These are phyloP conservation scores for Magallana nippona DNA, from an alignment of 2,888 invertebrate species.

Conservation along the genomic window DNA sequence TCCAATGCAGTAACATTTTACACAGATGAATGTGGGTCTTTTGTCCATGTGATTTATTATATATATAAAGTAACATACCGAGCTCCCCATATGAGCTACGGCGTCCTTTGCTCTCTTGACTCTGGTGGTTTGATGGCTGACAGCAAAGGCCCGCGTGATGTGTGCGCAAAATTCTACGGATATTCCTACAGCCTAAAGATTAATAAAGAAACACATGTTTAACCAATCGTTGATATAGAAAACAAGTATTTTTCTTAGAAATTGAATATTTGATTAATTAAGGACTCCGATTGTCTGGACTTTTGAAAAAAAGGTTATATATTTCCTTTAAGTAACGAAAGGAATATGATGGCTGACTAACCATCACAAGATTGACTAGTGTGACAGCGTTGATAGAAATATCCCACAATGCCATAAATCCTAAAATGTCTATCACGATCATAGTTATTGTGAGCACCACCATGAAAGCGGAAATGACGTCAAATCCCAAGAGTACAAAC, in stretches of 20 bases:
- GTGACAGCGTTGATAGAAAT: slow-evolving; percentile 96
- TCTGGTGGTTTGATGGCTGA: slow-evolving; percentile 87
- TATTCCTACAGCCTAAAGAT: slow-evolving; percentile 93
- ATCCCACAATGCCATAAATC: slow-evolving; percentile 94
- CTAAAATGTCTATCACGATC: slow-evolving; percentile 91
- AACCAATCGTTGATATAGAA: too few species aligned
- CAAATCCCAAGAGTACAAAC: slow-evolving; percentile 91
- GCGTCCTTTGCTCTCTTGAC: slow-evolving; percentile 90
- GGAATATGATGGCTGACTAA: slow-evolving; percentile 65
- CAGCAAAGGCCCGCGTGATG: slow-evolving; percentile 93
- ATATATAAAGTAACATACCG: slow-evolving; percentile 83
- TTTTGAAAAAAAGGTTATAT: too few species aligned
- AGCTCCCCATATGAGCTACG: slow-evolving; percentile 94
- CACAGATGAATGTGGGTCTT: too few species aligned
- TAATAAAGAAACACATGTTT: neutral
- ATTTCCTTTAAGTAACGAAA: neutral
- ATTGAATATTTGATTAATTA: neutral
- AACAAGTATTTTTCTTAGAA: neutral
- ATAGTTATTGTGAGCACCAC: slow-evolving; percentile 88
- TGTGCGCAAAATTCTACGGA: slow-evolving; percentile 99
- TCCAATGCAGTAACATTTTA: too few species aligned
- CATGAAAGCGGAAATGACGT: slow-evolving; percentile 88
- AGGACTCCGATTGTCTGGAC: too few species aligned
- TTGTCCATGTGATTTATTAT: too few species aligned
- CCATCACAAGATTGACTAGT: slow-evolving; percentile 97